Evolutionary conservation across 2,797 vertebrate species (phyloP).

Genomic region (Phalloptychus januarius): DNA sequence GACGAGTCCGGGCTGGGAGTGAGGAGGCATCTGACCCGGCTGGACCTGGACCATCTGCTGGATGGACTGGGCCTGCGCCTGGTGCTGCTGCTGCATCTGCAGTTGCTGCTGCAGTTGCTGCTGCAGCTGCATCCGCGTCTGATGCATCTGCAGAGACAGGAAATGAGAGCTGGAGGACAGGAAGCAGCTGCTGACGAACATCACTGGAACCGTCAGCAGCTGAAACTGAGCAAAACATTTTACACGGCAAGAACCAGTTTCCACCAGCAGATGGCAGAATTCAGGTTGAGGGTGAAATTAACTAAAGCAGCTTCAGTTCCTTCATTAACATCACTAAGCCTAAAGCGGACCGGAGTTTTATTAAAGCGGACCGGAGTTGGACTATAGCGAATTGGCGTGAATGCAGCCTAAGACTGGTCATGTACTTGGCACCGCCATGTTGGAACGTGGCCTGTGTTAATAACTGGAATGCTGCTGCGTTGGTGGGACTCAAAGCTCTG

Average conservation of each 20-base stretch:
- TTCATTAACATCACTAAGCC: not conserved
- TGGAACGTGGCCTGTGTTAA: too few relatives aligned
- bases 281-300: not conserved
- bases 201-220: not conserved
- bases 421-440: too few relatives aligned
- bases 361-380: too few relatives aligned
- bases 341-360: too few relatives aligned
- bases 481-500: too few relatives aligned
- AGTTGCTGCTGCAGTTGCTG: slow-evolving; percentile 59
- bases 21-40: slow-evolving; percentile 84
- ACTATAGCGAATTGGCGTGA: too few relatives aligned
- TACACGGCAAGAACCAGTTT: not conserved
- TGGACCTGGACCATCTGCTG: slow-evolving; percentile 76
- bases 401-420: too few relatives aligned
- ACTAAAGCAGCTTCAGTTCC: not conserved
- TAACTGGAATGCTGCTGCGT: too few relatives aligned
- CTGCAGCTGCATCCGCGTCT: slow-evolving; percentile 73
- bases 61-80: slow-evolving; percentile 67
- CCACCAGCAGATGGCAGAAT: not conserved
- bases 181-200: not conserved
- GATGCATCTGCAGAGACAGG: slow-evolving; percentile 71
- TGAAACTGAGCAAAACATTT: not conserved
- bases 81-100: slow-evolving; percentile 68
- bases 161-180: not conserved
- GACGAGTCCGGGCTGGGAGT: slow-evolving; percentile 84